Conservation (phyloP, 2,797 vertebrate species). For the Antennarius maculatus region DNA sequence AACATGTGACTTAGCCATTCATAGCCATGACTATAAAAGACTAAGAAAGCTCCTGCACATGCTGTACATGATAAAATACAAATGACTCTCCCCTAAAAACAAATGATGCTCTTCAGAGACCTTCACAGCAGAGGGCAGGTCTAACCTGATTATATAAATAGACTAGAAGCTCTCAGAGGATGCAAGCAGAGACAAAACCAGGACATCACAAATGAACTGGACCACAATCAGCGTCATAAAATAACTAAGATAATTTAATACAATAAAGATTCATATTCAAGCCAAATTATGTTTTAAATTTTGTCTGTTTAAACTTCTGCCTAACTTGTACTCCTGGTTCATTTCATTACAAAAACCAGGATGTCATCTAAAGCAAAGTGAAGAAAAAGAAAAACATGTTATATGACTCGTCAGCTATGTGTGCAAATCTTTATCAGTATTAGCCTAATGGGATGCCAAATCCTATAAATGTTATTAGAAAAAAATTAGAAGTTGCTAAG, state of each 20-base stretch:
- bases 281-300: no score
- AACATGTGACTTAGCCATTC: no score
- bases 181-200: slow-evolving; percentile 40
- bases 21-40: background rate
- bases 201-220: slow-evolving; percentile 16
- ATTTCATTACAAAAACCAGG: no score
- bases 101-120: slow-evolving; percentile 17
- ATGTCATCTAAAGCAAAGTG: no score
- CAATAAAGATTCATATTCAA: background rate
- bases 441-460: slow-evolving; percentile 18
- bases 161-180: slow-evolving; percentile 51
- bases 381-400: background rate
- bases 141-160: slow-evolving; percentile 40
- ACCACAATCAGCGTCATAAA: background rate
- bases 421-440: background rate
- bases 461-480: slow-evolving; percentile 19
- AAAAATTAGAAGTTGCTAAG: slow-evolving; percentile 35
- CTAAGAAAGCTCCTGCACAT: background rate
- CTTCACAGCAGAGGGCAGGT: slow-evolving; percentile 26
- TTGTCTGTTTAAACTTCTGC: no score
- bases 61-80: background rate
- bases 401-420: background rate
- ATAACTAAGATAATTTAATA: background rate
- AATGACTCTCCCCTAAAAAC: slow-evolving; percentile 12
- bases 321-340: no score